Evolutionary conservation across 1,140 invertebrate genomes (phyloP), one percentile per base, ranked within the genome.

Genomic region (Xylocopa sonorina): DNA sequence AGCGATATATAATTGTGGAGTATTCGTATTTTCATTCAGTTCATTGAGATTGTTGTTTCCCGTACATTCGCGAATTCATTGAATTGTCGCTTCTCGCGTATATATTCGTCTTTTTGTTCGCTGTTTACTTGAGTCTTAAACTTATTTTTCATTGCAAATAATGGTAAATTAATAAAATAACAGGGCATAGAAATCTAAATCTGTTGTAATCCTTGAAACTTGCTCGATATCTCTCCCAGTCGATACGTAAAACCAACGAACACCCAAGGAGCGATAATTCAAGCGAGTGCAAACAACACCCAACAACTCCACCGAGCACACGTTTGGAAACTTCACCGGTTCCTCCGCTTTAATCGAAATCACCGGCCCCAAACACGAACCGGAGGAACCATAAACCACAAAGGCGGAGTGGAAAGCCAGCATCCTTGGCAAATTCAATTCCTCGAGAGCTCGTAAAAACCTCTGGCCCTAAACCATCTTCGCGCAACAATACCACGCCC

Each of bases 401-500:
- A 51, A 67, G 27, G 9, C 41, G 41, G 16, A 12, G n/a, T 55
- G 7, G 21, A 27, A 41, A 69, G 18, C 21, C 3, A 34, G 32
- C 6, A 0, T 12, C 32, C 34, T 24, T 38, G 1, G 27, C 2
- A 62, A 73, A 73, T 60, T 60, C 21, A 48, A 73, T 62, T 62
- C 32, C 57, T 10, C 41, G 12, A 60, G 29, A 21, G 57, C 29
- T 58, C 55, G 43, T 73, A 73, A 73, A 62, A 48, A 27, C n/a
- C 14, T 27, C n/a, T 10, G 32, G 18, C 46, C 63, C 34, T 32
- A 14, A 48, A 29, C 16, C 58, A 43, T 64, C 38, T 64, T 43
- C 38, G 41, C 18, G 10, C 62, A 5, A 24, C 14, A 27, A 10
- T 24, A 2, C 14, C 3, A 18, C n/a, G 29, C 27, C 18, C 53